Conservation (phyloP, 2,888 invertebrate genomes). For the Diploptera punctata region DNA sequence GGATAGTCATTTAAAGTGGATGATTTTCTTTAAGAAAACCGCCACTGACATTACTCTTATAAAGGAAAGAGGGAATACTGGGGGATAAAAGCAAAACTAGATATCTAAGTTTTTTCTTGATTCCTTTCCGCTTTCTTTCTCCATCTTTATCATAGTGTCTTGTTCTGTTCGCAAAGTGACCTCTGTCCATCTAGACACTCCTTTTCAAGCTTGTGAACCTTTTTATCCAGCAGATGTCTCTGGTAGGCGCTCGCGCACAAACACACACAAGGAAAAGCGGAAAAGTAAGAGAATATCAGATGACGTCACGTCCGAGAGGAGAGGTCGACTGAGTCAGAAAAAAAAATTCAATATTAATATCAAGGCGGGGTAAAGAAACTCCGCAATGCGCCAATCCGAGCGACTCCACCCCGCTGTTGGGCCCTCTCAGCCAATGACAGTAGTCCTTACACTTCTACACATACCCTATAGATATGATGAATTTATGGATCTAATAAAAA, state of each 20-base stretch:
- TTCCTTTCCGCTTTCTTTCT: constrained; percentile 17
- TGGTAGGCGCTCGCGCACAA: constrained; percentile 24
- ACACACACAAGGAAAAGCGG: neutral
- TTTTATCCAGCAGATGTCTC: constrained; percentile 27
- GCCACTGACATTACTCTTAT: too few species aligned
- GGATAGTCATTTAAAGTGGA: too few species aligned
- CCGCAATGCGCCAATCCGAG: constrained; percentile 60
- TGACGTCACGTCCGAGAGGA: constrained; percentile 47
- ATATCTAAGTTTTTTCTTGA: constrained; percentile 25
- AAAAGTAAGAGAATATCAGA: constrained; percentile 48
- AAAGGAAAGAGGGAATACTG: constrained; percentile 3
- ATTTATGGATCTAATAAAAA: constrained; percentile 86
- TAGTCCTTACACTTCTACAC: constrained; percentile 40
- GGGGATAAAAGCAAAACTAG: constrained; percentile 40
- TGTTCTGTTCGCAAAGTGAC: neutral
- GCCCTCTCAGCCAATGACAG: constrained; percentile 43
- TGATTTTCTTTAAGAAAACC: too few species aligned
- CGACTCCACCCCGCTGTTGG: constrained; percentile 49
- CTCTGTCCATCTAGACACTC: neutral
- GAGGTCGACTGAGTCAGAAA: constrained; percentile 65
- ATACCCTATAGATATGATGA: constrained; percentile 65
- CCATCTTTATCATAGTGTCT: constrained; percentile 4
- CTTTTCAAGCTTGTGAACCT: too few species aligned
- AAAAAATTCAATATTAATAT: constrained; percentile 86
- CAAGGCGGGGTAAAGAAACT: constrained; percentile 69